phyloP scores from a whole-genome alignment of 2,888 invertebrate genomes.

The Stenurella melanura region DNA sequence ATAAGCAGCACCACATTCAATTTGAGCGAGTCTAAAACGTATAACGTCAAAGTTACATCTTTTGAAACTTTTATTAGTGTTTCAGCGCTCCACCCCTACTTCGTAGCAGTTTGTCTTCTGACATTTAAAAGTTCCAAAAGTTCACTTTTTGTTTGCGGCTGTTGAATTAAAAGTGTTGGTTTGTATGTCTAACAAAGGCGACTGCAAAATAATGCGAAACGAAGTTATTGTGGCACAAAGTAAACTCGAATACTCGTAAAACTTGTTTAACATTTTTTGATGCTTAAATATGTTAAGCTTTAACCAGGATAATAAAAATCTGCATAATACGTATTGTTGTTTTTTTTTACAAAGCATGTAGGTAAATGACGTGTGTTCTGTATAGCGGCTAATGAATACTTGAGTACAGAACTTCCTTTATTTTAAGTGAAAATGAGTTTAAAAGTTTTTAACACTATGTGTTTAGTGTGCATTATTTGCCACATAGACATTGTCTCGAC shows the following conservation, averaged over 20 bases:
- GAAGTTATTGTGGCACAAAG: neutral
- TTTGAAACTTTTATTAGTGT: neutral
- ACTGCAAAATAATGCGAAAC: neutral
- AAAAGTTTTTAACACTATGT: too few relatives aligned
- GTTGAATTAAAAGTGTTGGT: neutral
- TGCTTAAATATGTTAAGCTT: neutral
- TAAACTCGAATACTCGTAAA: neutral
- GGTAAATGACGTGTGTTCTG: neutral
- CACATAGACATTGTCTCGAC: too few relatives aligned
- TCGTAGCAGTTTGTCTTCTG: neutral
- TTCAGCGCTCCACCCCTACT: neutral
- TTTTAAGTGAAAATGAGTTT: too few relatives aligned
- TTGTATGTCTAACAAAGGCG: neutral
- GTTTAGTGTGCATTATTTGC: too few relatives aligned
- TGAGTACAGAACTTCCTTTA: too few relatives aligned
- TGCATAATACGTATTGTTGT: neutral
- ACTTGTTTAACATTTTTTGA: neutral
- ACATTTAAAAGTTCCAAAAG: neutral
- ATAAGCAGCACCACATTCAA: conserved; percentile 3
- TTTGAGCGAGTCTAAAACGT: neutral
- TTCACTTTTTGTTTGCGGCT: neutral
- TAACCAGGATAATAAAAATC: neutral
- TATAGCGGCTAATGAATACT: too few relatives aligned
- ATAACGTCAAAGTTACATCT: neutral
- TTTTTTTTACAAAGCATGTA: neutral